Evolutionary conservation across 2,797 vertebrate genomes (phyloP).

Genomic region (Apogon hyalosoma): DNA sequence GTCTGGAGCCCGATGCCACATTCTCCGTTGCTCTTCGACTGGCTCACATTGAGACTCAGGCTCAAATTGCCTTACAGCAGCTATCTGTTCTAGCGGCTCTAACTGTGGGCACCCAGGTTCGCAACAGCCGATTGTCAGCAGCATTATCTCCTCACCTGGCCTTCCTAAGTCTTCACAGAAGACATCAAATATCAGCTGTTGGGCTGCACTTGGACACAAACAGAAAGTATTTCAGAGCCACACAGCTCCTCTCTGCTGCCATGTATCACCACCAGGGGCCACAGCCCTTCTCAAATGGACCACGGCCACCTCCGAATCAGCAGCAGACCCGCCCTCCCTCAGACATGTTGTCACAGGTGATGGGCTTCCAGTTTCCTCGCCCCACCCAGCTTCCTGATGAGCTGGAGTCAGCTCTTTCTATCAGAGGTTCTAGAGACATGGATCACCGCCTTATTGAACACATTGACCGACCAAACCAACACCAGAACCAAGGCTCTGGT

Average conservation of each 20-base stretch:
- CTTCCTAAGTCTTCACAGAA: slow-evolving; percentile 75
- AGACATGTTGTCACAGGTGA: slow-evolving; percentile 68
- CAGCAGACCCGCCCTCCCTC: slow-evolving; percentile 50
- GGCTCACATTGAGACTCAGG: slow-evolving; percentile 85
- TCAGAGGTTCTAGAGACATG: slow-evolving; percentile 72
- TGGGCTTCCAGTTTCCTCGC: slow-evolving; percentile 75
- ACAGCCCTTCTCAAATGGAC: slow-evolving; percentile 61
- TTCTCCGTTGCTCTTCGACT: slow-evolving; percentile 82
- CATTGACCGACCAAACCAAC: slow-evolving; percentile 54
- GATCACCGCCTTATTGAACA: slow-evolving; percentile 76
- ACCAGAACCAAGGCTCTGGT: slow-evolving; percentile 71
- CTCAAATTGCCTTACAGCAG: slow-evolving; percentile 86
- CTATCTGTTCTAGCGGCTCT: slow-evolving; percentile 79
- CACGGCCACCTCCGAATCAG: slow-evolving; percentile 61
- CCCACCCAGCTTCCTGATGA: slow-evolving; percentile 78
- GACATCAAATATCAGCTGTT: slow-evolving; percentile 76
- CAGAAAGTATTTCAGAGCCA: slow-evolving; percentile 57
- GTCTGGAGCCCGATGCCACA: slow-evolving; percentile 59
- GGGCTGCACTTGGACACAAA: slow-evolving; percentile 83
- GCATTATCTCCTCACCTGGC: slow-evolving; percentile 74
- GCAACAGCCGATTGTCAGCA: slow-evolving; percentile 40
- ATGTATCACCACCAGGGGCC: slow-evolving; percentile 79
- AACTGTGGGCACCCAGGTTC: slow-evolving; percentile 70
- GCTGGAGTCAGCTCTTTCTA: slow-evolving; percentile 76
- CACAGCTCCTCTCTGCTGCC: slow-evolving; percentile 70